Base-by-base conservation (phyloP, 2,888 invertebrate species). In the Hypomecis punctinalis region DNA sequence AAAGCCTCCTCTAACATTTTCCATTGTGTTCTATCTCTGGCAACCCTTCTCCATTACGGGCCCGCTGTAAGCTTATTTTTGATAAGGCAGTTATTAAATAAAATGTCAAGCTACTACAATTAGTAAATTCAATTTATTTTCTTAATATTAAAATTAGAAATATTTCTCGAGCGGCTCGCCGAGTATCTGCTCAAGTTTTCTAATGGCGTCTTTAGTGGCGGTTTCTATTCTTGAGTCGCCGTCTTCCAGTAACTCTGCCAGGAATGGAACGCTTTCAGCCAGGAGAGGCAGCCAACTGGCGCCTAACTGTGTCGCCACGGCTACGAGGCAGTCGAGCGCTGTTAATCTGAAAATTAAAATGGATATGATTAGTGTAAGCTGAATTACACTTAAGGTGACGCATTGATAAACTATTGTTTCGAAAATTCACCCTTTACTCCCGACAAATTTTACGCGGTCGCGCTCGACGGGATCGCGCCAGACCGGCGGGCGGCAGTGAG, bases 261-360 rank as follows among this genome's bases (percentile, higher is more conserved):
- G 92, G 94, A 98, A 98, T 0, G 98, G 98, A 67, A 99, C 96
- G 5, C 98, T 98, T 83, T 99, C 99, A 0, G 99, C 98, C 55
- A 99, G 86, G 0, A 99, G 93, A 0, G 97, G 96, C 75, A 98
- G 94, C 90, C 98, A 99, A 80, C 97, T 97, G 83, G 97, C 97
- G 4, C 97, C 98, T 1, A 99, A 91, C 81, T 97, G 97, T 53
- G 95, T 94, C 4, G 97, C 97, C 77, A 98, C 95, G 73, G 96
- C 96, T 58, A 96, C 95, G 72, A 97, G 90, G 68, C 95, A 95
- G 70, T 95, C 94, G 46, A 98, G 90, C 0, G 97, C 95, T 56
- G 94, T 94, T 55, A 97, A 92, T 60, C 97, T 94, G 81, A 5
- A 76, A 80, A 47, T 47, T 61, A 8, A 61, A 56, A 45, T 6